These are phyloP conservation scores for Tympanoctomys barrerae DNA, from an alignment of 2,797 vertebrate species.

Conservation along the genomic window DNA sequence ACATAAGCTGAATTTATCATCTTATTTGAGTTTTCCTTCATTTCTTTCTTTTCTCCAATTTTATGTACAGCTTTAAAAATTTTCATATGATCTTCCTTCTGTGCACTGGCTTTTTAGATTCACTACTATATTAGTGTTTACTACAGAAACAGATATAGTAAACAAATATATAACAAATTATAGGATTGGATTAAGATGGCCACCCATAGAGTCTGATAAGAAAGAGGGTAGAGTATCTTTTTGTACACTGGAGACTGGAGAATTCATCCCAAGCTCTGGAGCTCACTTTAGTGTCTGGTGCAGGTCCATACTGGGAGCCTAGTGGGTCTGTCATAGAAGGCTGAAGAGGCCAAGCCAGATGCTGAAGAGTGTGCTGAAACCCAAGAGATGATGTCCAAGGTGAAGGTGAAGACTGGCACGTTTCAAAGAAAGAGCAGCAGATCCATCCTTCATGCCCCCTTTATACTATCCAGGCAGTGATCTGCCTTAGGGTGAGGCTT, in stretches of 20 bases:
- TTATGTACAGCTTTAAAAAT: neutral
- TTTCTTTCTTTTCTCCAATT: neutral
- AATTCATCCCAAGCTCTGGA: neutral
- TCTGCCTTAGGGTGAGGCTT: neutral
- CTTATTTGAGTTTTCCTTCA: neutral
- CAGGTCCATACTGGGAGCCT: neutral
- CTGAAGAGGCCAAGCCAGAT: neutral
- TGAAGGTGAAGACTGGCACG: neutral
- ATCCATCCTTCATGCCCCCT: neutral
- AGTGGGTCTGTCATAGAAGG: neutral
- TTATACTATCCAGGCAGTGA: neutral
- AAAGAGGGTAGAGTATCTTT: neutral
- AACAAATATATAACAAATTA: neutral
- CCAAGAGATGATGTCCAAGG: neutral
- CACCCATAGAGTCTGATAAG: neutral
- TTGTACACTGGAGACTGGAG: neutral
- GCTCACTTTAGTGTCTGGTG: neutral
- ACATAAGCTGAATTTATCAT: neutral
- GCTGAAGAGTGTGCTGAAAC: neutral
- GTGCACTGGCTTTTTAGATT: neutral
- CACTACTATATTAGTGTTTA: neutral
- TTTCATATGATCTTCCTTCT: neutral
- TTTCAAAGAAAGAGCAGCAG: neutral
- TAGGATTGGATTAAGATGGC: neutral
- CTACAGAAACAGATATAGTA: neutral